Evolutionary conservation across 2,888 invertebrate species (phyloP).

Genomic region (Blera fallax): DNA sequence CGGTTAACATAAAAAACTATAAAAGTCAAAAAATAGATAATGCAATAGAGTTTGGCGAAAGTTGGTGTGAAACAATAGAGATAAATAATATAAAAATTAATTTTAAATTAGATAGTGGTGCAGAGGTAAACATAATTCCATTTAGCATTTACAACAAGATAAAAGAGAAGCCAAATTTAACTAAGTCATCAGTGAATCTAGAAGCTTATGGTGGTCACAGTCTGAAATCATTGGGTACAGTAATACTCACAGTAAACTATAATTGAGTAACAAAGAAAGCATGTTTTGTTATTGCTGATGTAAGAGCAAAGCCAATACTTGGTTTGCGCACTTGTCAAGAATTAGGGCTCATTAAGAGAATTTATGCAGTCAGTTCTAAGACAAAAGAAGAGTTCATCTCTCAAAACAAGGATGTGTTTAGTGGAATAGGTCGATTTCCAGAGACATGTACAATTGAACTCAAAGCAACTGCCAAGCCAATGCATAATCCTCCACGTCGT

Average conservation of each 20-base stretch:
- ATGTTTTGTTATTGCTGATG: neutral
- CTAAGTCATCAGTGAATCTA: neutral
- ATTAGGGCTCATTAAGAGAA: no score
- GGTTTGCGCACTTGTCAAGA: neutral
- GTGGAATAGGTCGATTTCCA: slow-evolving; percentile 18
- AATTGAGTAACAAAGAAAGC: neutral
- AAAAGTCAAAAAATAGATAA: neutral
- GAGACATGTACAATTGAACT: slow-evolving; percentile 8
- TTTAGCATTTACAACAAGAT: neutral
- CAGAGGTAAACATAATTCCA: slow-evolving; percentile 19
- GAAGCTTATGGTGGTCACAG: no score
- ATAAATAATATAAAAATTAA: neutral
- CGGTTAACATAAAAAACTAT: neutral
- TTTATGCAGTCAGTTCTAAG: neutral
- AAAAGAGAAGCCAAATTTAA: neutral
- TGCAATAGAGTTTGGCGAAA: neutral
- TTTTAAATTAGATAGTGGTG: slow-evolving; percentile 16
- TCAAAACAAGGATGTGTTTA: slow-evolving; percentile 18
- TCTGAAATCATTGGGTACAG: neutral
- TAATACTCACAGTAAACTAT: neutral
- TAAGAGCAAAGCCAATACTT: slow-evolving; percentile 3
- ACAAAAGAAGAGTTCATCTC: slow-evolving; percentile 8
- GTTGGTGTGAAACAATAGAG: slow-evolving; percentile 12
- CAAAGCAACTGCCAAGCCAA: slow-evolving; percentile 8
- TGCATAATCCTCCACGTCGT: slow-evolving; percentile 30